A percentile compares a stretch with the other conserved stretches of the same genome.
These are phyloP conservation scores for Papilio protenor DNA, from an alignment of 2,888 invertebrate species.

Conservation along the genomic window DNA sequence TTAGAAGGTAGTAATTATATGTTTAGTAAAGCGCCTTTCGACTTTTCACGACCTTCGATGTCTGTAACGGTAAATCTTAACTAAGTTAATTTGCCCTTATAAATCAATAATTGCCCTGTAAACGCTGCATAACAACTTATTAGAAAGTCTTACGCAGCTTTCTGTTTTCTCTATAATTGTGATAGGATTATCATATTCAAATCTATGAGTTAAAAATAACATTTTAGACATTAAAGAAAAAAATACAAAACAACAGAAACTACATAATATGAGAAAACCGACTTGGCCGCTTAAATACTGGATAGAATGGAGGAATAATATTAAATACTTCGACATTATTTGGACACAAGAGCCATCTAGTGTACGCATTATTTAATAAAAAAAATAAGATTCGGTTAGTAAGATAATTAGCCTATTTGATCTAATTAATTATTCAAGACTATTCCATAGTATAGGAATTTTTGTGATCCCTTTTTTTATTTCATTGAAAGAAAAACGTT, in stretches of 20 bases:
- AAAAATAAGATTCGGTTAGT: too few species aligned
- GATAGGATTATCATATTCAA: neutral
- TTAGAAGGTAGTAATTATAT: neutral
- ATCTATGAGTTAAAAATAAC: neutral
- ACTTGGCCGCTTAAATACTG: neutral
- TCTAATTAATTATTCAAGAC: too few species aligned
- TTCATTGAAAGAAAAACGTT: too few species aligned
- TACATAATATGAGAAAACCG: too few species aligned
- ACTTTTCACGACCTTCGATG: slow-evolving; percentile 2
- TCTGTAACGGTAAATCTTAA: slow-evolving; percentile 9
- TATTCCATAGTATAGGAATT: too few species aligned
- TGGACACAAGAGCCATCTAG: neutral
- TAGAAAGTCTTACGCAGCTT: slow-evolving; percentile 7
- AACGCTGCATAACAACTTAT: neutral
- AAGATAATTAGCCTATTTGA: too few species aligned
- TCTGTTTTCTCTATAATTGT: slow-evolving; percentile 1
- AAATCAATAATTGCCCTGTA: slow-evolving; percentile 12
- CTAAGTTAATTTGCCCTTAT: slow-evolving; percentile 16
- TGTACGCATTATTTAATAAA: too few species aligned
- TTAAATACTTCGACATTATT: neutral
- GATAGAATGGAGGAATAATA: too few species aligned
- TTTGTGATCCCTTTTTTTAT: too few species aligned
- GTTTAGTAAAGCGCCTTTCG: neutral
- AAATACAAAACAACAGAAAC: neutral
- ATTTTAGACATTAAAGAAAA: neutral